Evolutionary conservation across 2,797 vertebrate genomes (phyloP).

Genomic region (Harpagifer antarcticus): DNA sequence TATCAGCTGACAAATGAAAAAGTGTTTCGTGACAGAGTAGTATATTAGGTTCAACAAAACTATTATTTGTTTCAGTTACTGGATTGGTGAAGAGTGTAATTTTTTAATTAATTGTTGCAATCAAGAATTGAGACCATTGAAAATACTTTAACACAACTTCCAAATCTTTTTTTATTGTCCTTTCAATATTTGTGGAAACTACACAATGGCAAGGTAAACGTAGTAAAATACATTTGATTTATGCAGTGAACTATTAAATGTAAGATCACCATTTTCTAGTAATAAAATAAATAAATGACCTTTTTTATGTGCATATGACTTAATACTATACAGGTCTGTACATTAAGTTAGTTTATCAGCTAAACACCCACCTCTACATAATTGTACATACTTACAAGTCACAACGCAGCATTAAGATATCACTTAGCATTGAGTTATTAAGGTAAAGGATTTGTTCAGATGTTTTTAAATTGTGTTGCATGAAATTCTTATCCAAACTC

Average conservation of each 20-base stretch:
- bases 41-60: background rate
- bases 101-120: background rate
- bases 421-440: background rate
- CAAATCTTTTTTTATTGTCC: slow-evolving; percentile 59
- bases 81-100: slow-evolving; percentile 64
- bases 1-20: background rate
- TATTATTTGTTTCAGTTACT: slow-evolving; percentile 70
- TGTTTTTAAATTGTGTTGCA: too few relatives aligned
- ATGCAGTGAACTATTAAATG: slow-evolving; percentile 48
- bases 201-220: slow-evolving; percentile 43
- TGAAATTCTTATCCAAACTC: too few relatives aligned
- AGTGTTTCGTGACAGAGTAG: background rate
- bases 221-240: slow-evolving; percentile 46
- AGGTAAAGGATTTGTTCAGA: background rate
- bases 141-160: slow-evolving; percentile 3
- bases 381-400: slow-evolving; percentile 1
- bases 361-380: slow-evolving; percentile 17
- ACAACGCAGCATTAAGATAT: background rate
- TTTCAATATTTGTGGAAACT: slow-evolving; percentile 26
- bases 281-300: slow-evolving; percentile 46
- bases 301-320: slow-evolving; percentile 48
- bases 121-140: slow-evolving; percentile 1
- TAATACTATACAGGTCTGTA: slow-evolving; percentile 44
- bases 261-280: slow-evolving; percentile 20
- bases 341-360: slow-evolving; percentile 16